Conservation (phyloP, 2,113 vertebrate genomes). For the Malurus alboscapulatus region DNA sequence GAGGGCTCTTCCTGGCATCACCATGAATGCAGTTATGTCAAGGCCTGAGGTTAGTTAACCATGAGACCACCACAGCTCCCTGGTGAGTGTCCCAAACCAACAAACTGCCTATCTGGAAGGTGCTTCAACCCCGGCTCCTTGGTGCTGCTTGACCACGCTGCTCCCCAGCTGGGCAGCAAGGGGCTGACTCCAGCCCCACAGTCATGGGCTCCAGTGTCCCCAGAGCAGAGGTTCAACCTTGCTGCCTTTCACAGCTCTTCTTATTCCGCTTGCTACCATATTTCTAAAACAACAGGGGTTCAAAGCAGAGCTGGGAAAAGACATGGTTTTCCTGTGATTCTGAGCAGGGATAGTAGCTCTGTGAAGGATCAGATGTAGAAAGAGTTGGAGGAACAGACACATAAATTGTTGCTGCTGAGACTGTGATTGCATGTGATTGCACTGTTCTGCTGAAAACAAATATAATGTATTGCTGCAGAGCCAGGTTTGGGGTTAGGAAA, state of each 20-base stretch:
- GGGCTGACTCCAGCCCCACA: accelerated
- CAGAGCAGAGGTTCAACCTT: not conserved
- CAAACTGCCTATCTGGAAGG: not conserved
- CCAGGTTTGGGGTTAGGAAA: slow-evolving; percentile 7
- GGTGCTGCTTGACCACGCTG: not conserved
- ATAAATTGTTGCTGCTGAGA: not conserved
- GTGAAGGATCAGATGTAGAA: not conserved
- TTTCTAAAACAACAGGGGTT: not conserved
- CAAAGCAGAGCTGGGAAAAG: not conserved
- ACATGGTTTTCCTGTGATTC: not conserved
- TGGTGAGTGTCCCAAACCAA: accelerated
- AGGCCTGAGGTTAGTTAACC: not conserved
- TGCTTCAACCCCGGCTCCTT: not conserved
- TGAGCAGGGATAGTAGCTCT: not conserved
- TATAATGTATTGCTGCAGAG: not conserved
- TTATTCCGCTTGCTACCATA: not conserved
- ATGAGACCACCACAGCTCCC: accelerated
- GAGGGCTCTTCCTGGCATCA: not conserved
- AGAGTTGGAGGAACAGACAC: not conserved
- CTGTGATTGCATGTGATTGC: not conserved
- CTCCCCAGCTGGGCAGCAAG: not conserved
- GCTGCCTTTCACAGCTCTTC: not conserved
- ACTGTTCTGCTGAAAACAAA: slow-evolving; percentile 14
- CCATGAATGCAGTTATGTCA: not conserved
- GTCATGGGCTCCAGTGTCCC: not conserved